phyloP scores from a whole-genome alignment of 2,888 invertebrate genomes.

The Linnaemya vulpina region DNA sequence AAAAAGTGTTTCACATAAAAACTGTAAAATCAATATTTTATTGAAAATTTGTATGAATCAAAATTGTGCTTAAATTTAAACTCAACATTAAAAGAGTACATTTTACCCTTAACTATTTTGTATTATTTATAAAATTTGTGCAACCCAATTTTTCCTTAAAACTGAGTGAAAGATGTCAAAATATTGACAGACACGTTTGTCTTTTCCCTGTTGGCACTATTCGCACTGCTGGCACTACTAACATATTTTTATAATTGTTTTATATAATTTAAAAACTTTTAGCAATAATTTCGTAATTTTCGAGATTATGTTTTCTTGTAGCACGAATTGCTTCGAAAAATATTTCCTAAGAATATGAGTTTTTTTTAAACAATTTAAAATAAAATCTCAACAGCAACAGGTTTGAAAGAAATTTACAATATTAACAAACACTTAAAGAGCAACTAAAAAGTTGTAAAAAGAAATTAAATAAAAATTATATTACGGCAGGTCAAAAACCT shows the following conservation, averaged over 20 bases:
- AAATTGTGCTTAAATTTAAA: no score
- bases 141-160: neutral
- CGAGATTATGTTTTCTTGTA: neutral
- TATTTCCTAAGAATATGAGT: no score
- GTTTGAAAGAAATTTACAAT: neutral
- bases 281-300: neutral
- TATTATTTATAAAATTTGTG: neutral
- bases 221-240: constrained; percentile 22
- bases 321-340: neutral
- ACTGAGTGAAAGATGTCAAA: constrained; percentile 1
- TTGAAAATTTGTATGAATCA: no score
- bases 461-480: constrained; percentile 37
- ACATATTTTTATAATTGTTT: constrained; percentile 18
- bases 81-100: no score
- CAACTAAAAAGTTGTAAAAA: neutral
- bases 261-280: constrained; percentile 13
- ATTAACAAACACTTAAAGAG: neutral
- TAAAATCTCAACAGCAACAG: neutral
- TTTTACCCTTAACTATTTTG: neutral
- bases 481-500: constrained; percentile 65
- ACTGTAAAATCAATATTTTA: no score
- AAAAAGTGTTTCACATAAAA: no score
- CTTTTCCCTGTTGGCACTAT: constrained; percentile 2
- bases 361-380: neutral
- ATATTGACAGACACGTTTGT: constrained; percentile 12